phyloP scores from a whole-genome alignment of 2,113 vertebrate genomes.

The Tiliqua scincoides region DNA sequence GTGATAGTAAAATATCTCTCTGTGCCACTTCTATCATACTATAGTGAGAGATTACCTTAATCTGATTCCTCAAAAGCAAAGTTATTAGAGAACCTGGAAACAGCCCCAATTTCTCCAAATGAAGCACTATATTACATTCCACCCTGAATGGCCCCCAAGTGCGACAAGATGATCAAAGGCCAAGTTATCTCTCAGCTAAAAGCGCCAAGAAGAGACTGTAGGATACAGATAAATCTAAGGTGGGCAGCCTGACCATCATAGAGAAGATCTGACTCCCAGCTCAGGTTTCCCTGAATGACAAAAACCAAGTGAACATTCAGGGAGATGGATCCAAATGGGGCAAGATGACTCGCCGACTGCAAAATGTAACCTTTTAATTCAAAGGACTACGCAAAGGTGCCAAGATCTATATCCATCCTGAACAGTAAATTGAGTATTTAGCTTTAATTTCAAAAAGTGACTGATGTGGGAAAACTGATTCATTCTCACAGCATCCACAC shows the following conservation, averaged over 20 bases:
- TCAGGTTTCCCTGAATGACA: neutral
- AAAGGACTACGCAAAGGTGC: neutral
- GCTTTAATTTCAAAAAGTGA: rapidly evolving
- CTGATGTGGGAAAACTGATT: rapidly evolving
- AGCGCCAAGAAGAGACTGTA: neutral
- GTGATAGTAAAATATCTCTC: conserved; percentile 60
- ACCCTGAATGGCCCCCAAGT: neutral
- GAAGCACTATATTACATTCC: neutral
- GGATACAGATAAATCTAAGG: too few species aligned
- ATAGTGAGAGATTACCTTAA: conserved; percentile 64
- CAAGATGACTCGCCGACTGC: too few species aligned
- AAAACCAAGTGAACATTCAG: neutral
- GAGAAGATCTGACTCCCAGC: rapidly evolving
- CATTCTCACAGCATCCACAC: rapidly evolving
- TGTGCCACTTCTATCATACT: conserved; percentile 31
- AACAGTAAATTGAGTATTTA: too few species aligned
- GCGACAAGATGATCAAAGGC: neutral
- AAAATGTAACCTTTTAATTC: neutral
- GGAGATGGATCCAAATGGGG: neutral
- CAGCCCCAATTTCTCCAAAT: conserved; percentile 5
- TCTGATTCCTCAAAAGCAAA: conserved; percentile 68
- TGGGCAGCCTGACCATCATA: too few species aligned
- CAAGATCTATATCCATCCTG: neutral
- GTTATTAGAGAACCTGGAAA: conserved; percentile 46
- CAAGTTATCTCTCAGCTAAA: neutral